phyloP scores from a whole-genome alignment of 2,797 vertebrate species.

The Brachymystax lenok region DNA sequence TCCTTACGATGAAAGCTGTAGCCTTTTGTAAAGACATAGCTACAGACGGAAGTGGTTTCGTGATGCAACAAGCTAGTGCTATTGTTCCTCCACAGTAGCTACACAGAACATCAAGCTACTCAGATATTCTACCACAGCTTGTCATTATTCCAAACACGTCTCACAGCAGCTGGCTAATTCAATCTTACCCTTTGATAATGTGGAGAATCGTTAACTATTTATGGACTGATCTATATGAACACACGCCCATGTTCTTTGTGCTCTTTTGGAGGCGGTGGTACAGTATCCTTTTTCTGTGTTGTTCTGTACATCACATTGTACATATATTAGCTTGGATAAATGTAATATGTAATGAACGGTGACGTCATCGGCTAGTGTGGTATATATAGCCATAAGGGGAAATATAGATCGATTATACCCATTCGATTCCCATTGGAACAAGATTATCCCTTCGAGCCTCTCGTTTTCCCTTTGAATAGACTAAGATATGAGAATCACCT shows the following conservation, averaged over 20 bases:
- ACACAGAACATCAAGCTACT: slow-evolving; percentile 45
- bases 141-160: slow-evolving; percentile 67
- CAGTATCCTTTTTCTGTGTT: slow-evolving; percentile 34
- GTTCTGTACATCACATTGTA: slow-evolving; percentile 39
- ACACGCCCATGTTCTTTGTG: slow-evolving; percentile 43
- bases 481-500: slow-evolving; percentile 47
- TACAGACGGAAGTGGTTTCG: not conserved
- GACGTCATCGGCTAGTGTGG: slow-evolving; percentile 44
- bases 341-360: slow-evolving; percentile 59
- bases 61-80: slow-evolving; percentile 24
- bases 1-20: no score
- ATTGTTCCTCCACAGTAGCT: slow-evolving; percentile 46
- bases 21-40: not conserved
- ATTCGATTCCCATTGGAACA: slow-evolving; percentile 53
- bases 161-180: slow-evolving; percentile 68
- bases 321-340: slow-evolving; percentile 62
- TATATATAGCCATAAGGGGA: slow-evolving; percentile 56
- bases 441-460: slow-evolving; percentile 59
- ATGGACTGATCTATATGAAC: slow-evolving; percentile 61
- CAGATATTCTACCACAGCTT: slow-evolving; percentile 64
- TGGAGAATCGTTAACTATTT: slow-evolving; percentile 72
- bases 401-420: not conserved
- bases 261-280: slow-evolving; percentile 17
- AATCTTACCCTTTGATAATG: slow-evolving; percentile 72
- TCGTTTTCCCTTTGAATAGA: slow-evolving; percentile 58